Base-by-base conservation (phyloP, 2,113 vertebrate species). In the Protomyctophum bolini region DNA sequence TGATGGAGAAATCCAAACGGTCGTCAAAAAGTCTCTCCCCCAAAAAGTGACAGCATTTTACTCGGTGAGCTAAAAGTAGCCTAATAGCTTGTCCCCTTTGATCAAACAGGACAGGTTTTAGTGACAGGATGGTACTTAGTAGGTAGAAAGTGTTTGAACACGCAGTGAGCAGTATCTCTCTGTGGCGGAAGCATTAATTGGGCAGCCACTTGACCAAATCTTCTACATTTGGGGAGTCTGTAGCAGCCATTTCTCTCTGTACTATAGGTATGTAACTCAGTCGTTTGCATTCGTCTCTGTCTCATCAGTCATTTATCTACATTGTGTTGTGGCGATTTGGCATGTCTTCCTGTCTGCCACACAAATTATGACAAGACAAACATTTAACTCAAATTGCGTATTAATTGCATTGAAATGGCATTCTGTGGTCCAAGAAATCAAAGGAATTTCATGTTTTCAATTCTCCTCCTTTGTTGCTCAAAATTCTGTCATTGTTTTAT, bases 161-260 rank as follows among this genome's bases (percentile, higher is more conserved):
- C 82, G 88, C 81, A 84, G 79, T 67, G 68, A 83, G 56, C 57
- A 73, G 81, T 83, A 71, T 76, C 51, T 87, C 77, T 68, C 41
- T 41, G 33, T 41, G 33, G 45, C 75, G 58, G 56, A 58, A 80
- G 79, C 71, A 69, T 80, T 74, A 62, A 50, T 51, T 62, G 66
- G 47, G 60, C 76, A 81, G 58, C 50, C 54, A 67, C 63, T 62
- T 57, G 54, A 66, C 21, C 80, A 68, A 41, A 41, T 41, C 76
- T 83, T 46, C 81, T 86, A 86, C 81, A 91, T 86, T 80, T 83
- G 85, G 86, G 64, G 64, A 82, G 64, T 83, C 72, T 78, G 80
- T 88, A 79, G 61, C 62, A 78, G 80, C 71, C 79, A 71, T 86
- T 79, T 82, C 66, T 84, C 66, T 63, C 77, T 75, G 21, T 57